phyloP scores from a whole-genome alignment of 2,888 invertebrate species.

The Dysmachus trigonus region DNA sequence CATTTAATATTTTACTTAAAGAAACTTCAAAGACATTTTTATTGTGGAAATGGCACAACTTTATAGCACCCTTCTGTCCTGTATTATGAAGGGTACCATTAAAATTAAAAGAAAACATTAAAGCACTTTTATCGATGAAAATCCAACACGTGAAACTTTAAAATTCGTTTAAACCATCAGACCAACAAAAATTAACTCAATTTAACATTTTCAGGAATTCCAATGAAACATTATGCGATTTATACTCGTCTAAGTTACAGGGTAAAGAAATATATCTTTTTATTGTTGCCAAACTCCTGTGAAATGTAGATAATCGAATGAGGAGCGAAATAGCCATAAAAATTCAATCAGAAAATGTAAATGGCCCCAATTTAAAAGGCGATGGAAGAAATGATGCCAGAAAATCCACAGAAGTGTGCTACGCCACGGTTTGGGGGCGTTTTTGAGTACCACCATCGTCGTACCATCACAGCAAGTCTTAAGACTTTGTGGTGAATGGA shows the following conservation, averaged over 20 bases:
- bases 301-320: slow-evolving; percentile 7
- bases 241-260: neutral
- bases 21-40: neutral
- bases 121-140: neutral
- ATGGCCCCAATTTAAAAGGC: neutral
- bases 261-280: neutral
- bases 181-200: neutral
- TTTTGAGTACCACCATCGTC: neutral
- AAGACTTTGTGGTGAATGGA: neutral
- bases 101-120: neutral
- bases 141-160: neutral
- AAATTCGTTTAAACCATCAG: neutral
- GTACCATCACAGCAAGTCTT: neutral
- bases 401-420: neutral
- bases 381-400: neutral
- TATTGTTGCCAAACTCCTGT: neutral
- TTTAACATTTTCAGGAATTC: neutral
- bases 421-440: neutral
- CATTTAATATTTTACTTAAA: no score
- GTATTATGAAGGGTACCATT: neutral
- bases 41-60: neutral
- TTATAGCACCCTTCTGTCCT: neutral
- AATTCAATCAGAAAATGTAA: slow-evolving; percentile 26
- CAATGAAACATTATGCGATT: neutral
- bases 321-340: neutral